These are phyloP conservation scores for Epirrhoe alternata DNA, from an alignment of 2,888 invertebrate genomes.

Conservation along the genomic window DNA sequence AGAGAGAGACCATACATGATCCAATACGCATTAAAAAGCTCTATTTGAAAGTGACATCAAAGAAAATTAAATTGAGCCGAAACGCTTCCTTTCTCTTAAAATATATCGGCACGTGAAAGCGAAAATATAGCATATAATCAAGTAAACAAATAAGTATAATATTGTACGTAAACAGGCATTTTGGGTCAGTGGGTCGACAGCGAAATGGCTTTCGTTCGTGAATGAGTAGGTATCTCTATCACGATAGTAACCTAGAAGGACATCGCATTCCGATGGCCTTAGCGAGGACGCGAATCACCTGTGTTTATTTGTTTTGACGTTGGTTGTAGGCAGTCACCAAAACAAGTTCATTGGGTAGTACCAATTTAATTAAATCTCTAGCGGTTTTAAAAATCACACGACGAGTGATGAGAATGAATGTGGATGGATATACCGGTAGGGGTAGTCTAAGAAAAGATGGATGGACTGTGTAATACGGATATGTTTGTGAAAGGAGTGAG, in stretches of 20 bases:
- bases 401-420: too few species aligned
- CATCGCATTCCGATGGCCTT: slow-evolving; percentile 66
- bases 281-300: slow-evolving; percentile 24
- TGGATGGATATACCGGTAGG: too few species aligned
- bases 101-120: slow-evolving; percentile 36
- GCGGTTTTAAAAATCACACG: too few species aligned
- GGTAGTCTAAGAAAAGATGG: too few species aligned
- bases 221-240: slow-evolving; percentile 62
- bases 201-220: slow-evolving; percentile 73
- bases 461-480: too few species aligned
- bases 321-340: neutral
- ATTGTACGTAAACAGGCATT: slow-evolving; percentile 55
- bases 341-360: neutral
- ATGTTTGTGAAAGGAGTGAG: too few species aligned
- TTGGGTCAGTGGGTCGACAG: slow-evolving; percentile 69
- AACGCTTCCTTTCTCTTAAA: slow-evolving; percentile 33
- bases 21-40: neutral
- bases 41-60: slow-evolving; percentile 9
- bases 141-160: slow-evolving; percentile 61
- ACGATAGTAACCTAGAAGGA: slow-evolving; percentile 72
- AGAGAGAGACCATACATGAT: neutral
- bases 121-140: slow-evolving; percentile 43
- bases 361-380: too few species aligned
- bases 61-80: slow-evolving; percentile 12
- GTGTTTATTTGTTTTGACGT: neutral